Evolutionary conservation across 2,797 vertebrate genomes (phyloP).

Genomic region (Molossus alvarezi): DNA sequence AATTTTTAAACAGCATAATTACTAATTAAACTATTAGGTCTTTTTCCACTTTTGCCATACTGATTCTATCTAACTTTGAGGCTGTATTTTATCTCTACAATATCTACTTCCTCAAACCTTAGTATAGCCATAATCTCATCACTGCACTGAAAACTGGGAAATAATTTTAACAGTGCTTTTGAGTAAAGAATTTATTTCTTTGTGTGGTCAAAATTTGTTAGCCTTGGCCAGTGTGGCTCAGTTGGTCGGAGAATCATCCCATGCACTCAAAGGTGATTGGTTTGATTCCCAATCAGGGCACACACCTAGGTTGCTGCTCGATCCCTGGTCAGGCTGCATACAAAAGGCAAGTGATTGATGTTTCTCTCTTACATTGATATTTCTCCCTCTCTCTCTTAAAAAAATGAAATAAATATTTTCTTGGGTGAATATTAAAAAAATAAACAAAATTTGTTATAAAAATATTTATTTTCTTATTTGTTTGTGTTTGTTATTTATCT

Average conservation of each 20-base stretch:
- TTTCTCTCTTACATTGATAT: too few relatives aligned
- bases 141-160: not conserved
- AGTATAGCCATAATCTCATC: not conserved
- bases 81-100: not conserved
- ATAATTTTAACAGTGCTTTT: constrained; percentile 22
- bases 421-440: too few relatives aligned
- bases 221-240: not conserved
- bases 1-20: constrained; percentile 38
- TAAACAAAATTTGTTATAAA: constrained; percentile 4
- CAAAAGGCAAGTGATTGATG: too few relatives aligned
- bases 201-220: not conserved
- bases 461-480: constrained; percentile 1
- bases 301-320: too few relatives aligned
- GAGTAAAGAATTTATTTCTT: not conserved
- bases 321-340: too few relatives aligned
- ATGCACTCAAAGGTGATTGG: too few relatives aligned
- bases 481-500: not conserved
- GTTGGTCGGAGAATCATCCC: too few relatives aligned
- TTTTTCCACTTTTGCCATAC: not conserved
- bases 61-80: not conserved
- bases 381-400: too few relatives aligned
- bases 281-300: too few relatives aligned
- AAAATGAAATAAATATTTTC: too few relatives aligned
- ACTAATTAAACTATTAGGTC: constrained; percentile 58
- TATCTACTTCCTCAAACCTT: not conserved